Conservation (phyloP, 2,888 invertebrate species). For the Drosophila demipolita region DNA sequence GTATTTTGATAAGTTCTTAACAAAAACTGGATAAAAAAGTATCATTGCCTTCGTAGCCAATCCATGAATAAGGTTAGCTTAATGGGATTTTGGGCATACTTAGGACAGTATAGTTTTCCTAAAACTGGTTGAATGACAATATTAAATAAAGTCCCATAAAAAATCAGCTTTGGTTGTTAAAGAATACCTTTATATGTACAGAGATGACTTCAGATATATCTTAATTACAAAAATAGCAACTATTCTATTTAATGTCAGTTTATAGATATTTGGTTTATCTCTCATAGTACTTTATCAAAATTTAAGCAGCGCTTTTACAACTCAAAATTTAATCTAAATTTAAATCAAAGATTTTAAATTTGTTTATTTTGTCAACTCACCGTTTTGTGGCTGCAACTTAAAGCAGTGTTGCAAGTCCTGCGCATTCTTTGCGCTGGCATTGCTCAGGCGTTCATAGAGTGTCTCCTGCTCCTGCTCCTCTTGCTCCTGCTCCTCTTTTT, state of each 20-base stretch:
- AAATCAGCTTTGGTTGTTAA: background rate
- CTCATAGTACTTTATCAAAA: background rate
- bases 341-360: background rate
- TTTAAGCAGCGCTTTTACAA: background rate
- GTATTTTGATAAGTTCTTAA: background rate
- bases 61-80: background rate
- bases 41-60: fast-evolving
- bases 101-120: no score
- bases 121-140: background rate
- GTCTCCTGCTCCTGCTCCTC: conserved; percentile 18
- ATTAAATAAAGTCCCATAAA: fast-evolving
- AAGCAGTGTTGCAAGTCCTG: conserved; percentile 64
- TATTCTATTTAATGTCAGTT: background rate
- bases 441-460: conserved; percentile 59
- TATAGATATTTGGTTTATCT: fast-evolving
- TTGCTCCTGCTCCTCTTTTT: conserved; percentile 11
- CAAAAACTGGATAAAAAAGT: background rate
- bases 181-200: background rate
- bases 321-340: background rate
- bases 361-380: conserved; percentile 46
- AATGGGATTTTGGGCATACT: background rate
- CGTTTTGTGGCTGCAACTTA: conserved; percentile 59
- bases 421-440: conserved; percentile 65
- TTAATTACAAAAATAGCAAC: no score
- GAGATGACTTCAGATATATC: no score